Evolutionary conservation across 2,797 vertebrate genomes (phyloP), one percentile per base, ranked within the genome.

Genomic region (Enteromius viviparus): DNA sequence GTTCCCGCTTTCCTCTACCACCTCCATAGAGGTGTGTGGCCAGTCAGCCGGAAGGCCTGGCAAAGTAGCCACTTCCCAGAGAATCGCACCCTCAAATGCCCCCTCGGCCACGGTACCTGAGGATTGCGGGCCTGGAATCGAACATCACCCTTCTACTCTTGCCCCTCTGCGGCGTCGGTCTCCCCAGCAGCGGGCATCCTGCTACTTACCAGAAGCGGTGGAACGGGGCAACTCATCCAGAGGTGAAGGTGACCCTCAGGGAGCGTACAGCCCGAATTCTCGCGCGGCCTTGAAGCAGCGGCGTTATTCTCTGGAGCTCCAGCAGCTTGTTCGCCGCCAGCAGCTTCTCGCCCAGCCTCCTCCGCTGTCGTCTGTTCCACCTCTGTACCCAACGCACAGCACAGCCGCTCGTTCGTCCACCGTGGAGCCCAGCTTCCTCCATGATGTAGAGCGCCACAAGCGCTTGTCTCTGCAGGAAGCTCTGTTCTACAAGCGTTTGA

Each of bases 401-500:
- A 84, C 87, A 14, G 84, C 72, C 42, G 81, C 89, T 0, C 88
- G 92, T 71, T 87, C 87, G 45, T 84, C 84, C 26, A 4, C 89
- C 68, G 89, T 87, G 1, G 94, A 96, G 89, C 87, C 91, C 0
- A 88, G 90, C 78, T 95, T 93, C 89, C 89, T 92, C 53, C 84
- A 92, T 0, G 94, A 95, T 77, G 90, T 86, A 0, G 95, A 96
- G 89, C 89, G 94, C 49, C 94, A 95, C 89, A 95, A 96, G 42
- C 96, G 96, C 29, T 87, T 95, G 85, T 96, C 96, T 47, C 93
- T 97, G 8, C 96, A 97, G 89, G 95, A 95, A 87, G 93, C 92
- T 15, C 90, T 96, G 85, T 92, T 95, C 88, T 96, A 94, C 91
- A 96, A 96, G 71, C 92, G 94, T 15, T 89, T 93, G 85, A 95